Evolutionary conservation across 2,113 vertebrate species (phyloP).

Genomic region (Callorhinus ursinus): DNA sequence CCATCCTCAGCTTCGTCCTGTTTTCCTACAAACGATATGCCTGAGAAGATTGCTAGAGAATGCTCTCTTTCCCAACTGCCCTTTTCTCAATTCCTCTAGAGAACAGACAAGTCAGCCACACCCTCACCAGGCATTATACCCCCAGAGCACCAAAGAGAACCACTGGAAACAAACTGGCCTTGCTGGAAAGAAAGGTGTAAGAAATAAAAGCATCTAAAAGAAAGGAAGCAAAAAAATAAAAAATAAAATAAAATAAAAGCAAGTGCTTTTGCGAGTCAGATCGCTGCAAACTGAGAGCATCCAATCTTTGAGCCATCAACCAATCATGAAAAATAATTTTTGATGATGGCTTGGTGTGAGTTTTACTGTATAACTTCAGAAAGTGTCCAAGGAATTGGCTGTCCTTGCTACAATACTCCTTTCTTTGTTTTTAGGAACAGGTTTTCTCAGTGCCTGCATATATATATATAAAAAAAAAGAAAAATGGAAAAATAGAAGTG

Average conservation of each 20-base stretch:
- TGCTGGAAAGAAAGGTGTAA: neutral
- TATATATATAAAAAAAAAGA: neutral
- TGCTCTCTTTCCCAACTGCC: neutral
- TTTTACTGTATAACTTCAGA: constrained; percentile 16
- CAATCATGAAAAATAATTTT: constrained; percentile 7
- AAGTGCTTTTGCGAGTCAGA: neutral
- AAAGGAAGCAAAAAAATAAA: neutral
- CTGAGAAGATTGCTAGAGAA: neutral
- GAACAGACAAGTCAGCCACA: neutral
- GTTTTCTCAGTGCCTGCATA: neutral
- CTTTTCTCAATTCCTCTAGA: neutral
- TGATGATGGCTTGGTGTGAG: neutral
- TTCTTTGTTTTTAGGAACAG: neutral
- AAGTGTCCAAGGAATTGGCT: neutral
- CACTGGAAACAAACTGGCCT: neutral
- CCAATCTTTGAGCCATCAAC: neutral
- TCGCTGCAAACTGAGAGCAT: neutral
- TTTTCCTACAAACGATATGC: neutral
- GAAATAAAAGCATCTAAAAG: neutral
- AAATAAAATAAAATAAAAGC: neutral
- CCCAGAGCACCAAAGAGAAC: neutral
- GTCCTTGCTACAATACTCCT: neutral
- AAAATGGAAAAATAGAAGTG: neutral
- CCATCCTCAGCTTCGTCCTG: neutral
- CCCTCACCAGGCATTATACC: neutral